These are phyloP conservation scores for Danaus melanippus DNA, from an alignment of 1,140 invertebrate species.

Conservation along the genomic window DNA sequence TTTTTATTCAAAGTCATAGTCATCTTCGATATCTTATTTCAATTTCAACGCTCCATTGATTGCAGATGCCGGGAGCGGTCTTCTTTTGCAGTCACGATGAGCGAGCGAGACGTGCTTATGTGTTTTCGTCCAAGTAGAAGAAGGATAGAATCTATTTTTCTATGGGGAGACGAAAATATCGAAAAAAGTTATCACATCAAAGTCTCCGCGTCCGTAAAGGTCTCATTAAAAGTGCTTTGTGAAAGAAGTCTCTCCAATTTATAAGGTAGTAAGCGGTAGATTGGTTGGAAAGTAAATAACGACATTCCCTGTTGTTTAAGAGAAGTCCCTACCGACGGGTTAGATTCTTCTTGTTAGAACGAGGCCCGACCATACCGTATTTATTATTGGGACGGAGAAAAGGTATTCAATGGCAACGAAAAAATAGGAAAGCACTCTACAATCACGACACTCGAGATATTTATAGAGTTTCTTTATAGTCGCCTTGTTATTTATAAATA, in stretches of 20 bases:
- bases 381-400: slow-evolving; percentile 17
- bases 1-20: slow-evolving; percentile 49
- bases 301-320: slow-evolving; percentile 50
- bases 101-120: slow-evolving; percentile 31
- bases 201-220: slow-evolving; percentile 54
- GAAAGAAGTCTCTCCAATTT: slow-evolving; percentile 62
- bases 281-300: slow-evolving; percentile 59
- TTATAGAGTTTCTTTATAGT: slow-evolving; percentile 6
- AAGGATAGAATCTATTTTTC: slow-evolving; percentile 43
- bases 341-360: slow-evolving; percentile 21
- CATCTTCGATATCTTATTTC: slow-evolving; percentile 60
- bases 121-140: slow-evolving; percentile 18
- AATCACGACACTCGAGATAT: slow-evolving; percentile 7
- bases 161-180: slow-evolving; percentile 57
- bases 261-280: slow-evolving; percentile 55
- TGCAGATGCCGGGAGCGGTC: slow-evolving; percentile 54
- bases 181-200: slow-evolving; percentile 67
- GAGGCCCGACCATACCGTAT: slow-evolving; percentile 14
- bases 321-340: slow-evolving; percentile 22
- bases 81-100: slow-evolving; percentile 44
- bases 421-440: slow-evolving; percentile 6
- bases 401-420: slow-evolving; percentile 12
- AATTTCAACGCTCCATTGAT: slow-evolving; percentile 68
- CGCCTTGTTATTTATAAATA: no score
- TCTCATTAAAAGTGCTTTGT: slow-evolving; percentile 69